Evolutionary conservation across 2,797 vertebrate genomes (phyloP).

Genomic region (Lepus townsendii): DNA sequence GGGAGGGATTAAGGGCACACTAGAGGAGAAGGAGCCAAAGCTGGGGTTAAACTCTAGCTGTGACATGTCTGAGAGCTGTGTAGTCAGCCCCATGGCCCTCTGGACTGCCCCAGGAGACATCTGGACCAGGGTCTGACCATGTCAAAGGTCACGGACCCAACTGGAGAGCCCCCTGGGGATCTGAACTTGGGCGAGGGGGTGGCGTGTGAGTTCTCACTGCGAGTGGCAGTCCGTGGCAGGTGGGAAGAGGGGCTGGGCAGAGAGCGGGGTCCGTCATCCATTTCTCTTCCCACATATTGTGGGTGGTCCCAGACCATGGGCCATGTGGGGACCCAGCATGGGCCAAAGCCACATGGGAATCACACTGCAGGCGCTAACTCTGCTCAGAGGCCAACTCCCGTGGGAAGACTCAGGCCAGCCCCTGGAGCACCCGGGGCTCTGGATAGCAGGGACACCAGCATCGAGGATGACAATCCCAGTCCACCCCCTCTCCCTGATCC

Average conservation of each 20-base stretch:
- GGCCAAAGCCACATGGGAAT: not conserved
- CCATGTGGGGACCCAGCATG: not conserved
- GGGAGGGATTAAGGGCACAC: not conserved
- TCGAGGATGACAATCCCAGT: too few relatives aligned
- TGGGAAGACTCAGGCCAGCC: not conserved
- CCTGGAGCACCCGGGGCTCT: not conserved
- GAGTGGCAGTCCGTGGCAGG: not conserved
- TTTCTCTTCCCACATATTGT: not conserved
- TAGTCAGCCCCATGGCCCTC: too few relatives aligned
- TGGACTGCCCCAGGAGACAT: fast-evolving
- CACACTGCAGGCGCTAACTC: not conserved
- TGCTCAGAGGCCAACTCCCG: not conserved
- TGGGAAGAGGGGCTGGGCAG: not conserved
- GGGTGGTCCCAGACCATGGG: not conserved
- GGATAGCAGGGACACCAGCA: not conserved
- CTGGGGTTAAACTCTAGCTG: not conserved
- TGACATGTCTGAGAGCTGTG: not conserved
- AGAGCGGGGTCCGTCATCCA: not conserved
- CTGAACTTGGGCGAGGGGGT: not conserved
- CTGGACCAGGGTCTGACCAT: not conserved
- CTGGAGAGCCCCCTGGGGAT: not conserved
- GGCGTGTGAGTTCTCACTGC: not conserved
- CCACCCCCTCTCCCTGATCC: too few relatives aligned
- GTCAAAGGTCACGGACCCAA: too few relatives aligned
- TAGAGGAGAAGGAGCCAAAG: not conserved